phyloP scores from a whole-genome alignment of 1,140 invertebrate species.

The Polypedilum vanderplanki region DNA sequence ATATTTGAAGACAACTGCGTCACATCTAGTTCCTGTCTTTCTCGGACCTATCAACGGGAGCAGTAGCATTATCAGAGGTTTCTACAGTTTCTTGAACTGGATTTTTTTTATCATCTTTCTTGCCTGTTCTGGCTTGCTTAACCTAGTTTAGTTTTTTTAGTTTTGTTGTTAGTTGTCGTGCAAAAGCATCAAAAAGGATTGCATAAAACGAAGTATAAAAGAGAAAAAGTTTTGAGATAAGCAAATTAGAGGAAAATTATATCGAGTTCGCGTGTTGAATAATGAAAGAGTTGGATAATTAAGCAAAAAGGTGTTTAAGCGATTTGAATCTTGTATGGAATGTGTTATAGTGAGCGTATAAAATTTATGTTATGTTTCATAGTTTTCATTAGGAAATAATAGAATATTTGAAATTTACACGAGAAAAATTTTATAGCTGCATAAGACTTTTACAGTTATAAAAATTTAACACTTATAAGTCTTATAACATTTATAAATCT shows the following conservation, averaged over 20 bases:
- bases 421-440: too few species aligned
- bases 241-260: slow-evolving; percentile 18
- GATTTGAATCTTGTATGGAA: not conserved
- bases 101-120: slow-evolving; percentile 23
- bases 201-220: not conserved
- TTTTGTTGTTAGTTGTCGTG: not conserved
- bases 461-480: too few species aligned
- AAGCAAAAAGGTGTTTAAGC: slow-evolving; percentile 5
- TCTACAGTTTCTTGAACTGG: slow-evolving; percentile 22
- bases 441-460: too few species aligned
- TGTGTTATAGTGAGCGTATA: too few species aligned
- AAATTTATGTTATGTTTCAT: too few species aligned
- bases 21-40: slow-evolving; percentile 21
- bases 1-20: slow-evolving; percentile 4
- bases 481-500: too few species aligned
- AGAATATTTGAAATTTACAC: too few species aligned
- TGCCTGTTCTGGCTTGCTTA: not conserved
- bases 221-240: not conserved
- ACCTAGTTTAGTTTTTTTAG: not conserved
- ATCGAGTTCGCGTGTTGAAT: not conserved
- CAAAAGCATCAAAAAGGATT: not conserved
- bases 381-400: too few species aligned
- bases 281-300: slow-evolving; percentile 1
- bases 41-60: not conserved
- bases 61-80: not conserved